Base-by-base conservation (phyloP, 2,888 invertebrate genomes). In the Drosophila pegasa region DNA sequence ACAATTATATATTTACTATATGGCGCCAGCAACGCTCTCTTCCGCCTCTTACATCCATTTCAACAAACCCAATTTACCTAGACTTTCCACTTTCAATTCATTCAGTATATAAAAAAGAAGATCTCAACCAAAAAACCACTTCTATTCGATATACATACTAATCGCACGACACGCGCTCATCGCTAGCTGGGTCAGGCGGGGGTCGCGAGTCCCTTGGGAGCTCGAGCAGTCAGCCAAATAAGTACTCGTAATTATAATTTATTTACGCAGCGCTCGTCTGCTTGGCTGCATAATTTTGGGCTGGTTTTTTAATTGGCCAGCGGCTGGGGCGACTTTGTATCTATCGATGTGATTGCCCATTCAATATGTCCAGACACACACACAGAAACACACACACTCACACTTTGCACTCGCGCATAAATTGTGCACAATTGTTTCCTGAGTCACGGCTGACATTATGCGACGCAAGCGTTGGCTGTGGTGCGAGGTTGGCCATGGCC, bases 241-340 rank as follows among this genome's bases (percentile, higher is more conserved):
- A 63, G 63, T 79, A 51, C 57, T 41, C 59, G 75, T 75, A 85
- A 86, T 86, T 84, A 87, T 88, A 84, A 88, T 88, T 86, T 86
- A 88, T 88, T 88, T 88, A 84, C 75, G 56, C 64, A 57, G 67
- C 48, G 31, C 55, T 63, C 47, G 58, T 63, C 75, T 71, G 80
- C 45, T 56, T 60, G 64, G 43, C 56, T 67, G 73, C 70, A 75
- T 79, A 75, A 76, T 73, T 62, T 73, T 47, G 60, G 48, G 37
- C 57, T 47, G 69, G 58, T 67, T 77, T 77, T 86, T 83, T 83
- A 88, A 88, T 84, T 84, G 82, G 65, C 61, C 38, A 45, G 45
- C 55, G 70, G 45, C 64, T 50, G 47, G 45, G 29, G 38, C 37
- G 37, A 67, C 63, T 61, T 69, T 75, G 47, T 45, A 54, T 58